Conservation (phyloP, 2,113 vertebrate genomes). For the Gymnocephalus cernua region DNA sequence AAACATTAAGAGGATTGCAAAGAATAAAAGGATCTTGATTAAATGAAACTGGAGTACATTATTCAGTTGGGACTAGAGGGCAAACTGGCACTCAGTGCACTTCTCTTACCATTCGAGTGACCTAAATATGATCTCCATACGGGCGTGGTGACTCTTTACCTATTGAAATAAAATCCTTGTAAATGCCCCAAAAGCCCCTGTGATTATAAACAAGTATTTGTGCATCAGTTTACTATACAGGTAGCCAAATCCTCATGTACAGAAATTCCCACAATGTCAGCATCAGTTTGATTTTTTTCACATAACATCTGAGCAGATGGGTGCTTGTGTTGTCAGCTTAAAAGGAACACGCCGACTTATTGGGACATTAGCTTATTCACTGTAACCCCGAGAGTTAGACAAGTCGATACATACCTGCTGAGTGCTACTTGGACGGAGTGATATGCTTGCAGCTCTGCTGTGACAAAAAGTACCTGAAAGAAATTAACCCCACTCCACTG, state of each 20-base stretch:
- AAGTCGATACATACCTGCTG: too few species aligned
- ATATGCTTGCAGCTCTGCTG: too few species aligned
- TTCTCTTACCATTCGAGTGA: conserved; percentile 28
- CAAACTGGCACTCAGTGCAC: conserved; percentile 47
- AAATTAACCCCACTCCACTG: too few species aligned
- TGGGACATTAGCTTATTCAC: too few species aligned
- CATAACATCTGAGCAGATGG: not conserved
- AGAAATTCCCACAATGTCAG: conserved; percentile 30
- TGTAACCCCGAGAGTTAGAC: too few species aligned
- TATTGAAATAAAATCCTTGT: conserved; percentile 45
- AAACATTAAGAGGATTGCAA: conserved; percentile 10
- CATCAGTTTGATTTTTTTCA: not conserved
- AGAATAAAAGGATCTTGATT: conserved; percentile 44
- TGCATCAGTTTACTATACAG: conserved; percentile 55
- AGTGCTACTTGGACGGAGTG: too few species aligned
- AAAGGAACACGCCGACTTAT: too few species aligned
- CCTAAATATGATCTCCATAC: conserved; percentile 64
- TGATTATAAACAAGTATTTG: conserved; percentile 26
- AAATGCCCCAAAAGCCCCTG: conserved; percentile 33
- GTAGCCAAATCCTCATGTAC: not conserved
- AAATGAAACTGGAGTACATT: conserved; percentile 51
- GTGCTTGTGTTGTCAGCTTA: not conserved
- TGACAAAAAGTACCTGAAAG: not conserved
- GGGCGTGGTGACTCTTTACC: conserved; percentile 55
- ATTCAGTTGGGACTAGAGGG: conserved; percentile 52